A percentile compares a stretch with the other conserved stretches of the same genome.
These are phyloP conservation scores for Neopelma chrysocephalum DNA, from an alignment of 2,797 vertebrate species.

Conservation along the genomic window DNA sequence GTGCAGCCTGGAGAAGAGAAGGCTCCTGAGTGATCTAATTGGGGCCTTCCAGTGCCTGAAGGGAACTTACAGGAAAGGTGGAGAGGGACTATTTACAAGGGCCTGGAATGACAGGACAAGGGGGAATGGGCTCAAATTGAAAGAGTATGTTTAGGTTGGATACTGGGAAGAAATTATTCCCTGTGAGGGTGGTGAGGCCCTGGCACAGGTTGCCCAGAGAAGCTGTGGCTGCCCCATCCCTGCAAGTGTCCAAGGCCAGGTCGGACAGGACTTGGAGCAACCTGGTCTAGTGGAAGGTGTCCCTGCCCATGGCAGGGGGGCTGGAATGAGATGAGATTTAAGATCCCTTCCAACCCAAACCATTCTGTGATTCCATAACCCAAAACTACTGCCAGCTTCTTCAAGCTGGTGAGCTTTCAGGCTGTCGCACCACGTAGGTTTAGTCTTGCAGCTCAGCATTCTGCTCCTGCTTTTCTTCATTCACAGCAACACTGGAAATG, in stretches of 20 bases:
- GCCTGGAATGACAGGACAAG: not conserved
- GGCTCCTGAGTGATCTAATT: not conserved
- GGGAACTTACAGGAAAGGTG: not conserved
- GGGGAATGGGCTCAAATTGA: not conserved
- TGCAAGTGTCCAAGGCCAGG: not conserved
- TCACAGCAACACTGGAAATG: not conserved
- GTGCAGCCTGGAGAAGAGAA: not conserved
- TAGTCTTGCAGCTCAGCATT: not conserved
- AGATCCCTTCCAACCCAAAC: not conserved
- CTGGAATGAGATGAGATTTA: not conserved
- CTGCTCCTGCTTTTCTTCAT: not conserved
- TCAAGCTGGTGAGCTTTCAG: not conserved
- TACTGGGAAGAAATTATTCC: not conserved
- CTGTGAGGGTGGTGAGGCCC: not conserved
- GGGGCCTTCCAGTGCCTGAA: not conserved
- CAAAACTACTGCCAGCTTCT: not conserved
- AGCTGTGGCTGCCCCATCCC: not conserved
- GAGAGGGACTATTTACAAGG: not conserved
- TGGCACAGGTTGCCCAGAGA: not conserved
- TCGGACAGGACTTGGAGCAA: rapidly evolving
- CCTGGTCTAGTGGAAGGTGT: rapidly evolving
- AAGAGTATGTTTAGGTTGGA: not conserved
- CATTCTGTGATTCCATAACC: not conserved
- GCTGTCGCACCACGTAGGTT: not conserved
- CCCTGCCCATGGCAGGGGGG: not conserved